Percentiles rank a stretch among this genome's conserved stretches.
These are phyloP conservation scores for Sesia bembeciformis DNA, from an alignment of 2,888 invertebrate species.

Conservation along the genomic window DNA sequence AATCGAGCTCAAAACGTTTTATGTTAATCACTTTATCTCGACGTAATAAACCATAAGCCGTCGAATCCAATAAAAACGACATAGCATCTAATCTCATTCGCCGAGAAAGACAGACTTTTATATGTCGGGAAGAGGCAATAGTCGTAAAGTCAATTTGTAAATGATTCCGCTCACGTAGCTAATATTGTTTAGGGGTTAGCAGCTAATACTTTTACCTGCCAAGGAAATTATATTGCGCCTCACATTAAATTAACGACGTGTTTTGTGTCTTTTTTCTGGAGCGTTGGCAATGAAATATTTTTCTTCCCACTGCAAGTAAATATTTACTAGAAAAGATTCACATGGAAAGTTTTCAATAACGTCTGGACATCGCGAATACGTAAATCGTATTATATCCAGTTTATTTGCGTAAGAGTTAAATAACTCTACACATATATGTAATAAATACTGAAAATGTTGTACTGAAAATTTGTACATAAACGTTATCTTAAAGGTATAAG, in stretches of 20 bases:
- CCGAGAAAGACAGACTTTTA: background rate
- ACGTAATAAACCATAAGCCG: background rate
- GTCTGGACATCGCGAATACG: too few species aligned
- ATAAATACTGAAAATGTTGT: too few species aligned
- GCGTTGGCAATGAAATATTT: background rate
- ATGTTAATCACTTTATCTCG: background rate
- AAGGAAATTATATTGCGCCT: conserved; percentile 48
- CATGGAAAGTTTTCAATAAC: too few species aligned
- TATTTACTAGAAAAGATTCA: too few species aligned
- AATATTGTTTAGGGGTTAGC: conserved; percentile 57
- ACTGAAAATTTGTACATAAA: too few species aligned
- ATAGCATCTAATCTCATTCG: background rate
- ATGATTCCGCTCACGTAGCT: conserved; percentile 48
- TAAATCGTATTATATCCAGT: too few species aligned
- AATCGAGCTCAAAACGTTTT: too few species aligned
- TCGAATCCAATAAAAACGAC: background rate
- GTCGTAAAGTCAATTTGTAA: conserved; percentile 37
- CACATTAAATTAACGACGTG: conserved; percentile 40
- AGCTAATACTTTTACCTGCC: conserved; percentile 56
- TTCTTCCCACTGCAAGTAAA: background rate
- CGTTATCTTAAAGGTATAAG: too few species aligned
- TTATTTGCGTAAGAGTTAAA: too few species aligned
- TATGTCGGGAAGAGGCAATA: conserved; percentile 1
- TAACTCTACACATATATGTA: too few species aligned
- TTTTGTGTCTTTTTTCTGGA: conserved; percentile 16